These are phyloP conservation scores for Mesocentrotus franciscanus DNA, from an alignment of 53 echinoderm and acorn worm species.

Conservation along the genomic window DNA sequence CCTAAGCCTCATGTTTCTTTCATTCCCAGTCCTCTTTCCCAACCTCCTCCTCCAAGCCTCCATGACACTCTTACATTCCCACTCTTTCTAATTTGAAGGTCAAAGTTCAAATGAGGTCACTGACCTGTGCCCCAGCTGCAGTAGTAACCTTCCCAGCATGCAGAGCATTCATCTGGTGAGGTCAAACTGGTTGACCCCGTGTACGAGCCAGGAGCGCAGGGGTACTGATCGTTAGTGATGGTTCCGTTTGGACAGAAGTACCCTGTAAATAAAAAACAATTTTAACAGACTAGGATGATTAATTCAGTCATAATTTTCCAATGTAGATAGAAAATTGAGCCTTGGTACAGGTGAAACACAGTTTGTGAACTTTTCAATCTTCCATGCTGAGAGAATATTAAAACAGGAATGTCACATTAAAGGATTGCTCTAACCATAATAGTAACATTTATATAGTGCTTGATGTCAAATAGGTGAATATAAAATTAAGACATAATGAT, in stretches of 20 bases:
- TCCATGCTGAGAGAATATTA: too few species aligned
- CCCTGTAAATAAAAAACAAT: slow-evolving; percentile 64
- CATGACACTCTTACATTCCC: too few species aligned
- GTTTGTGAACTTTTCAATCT: too few species aligned
- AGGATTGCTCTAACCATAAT: too few species aligned
- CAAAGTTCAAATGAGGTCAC: slow-evolving; percentile 11
- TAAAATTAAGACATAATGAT: too few species aligned
- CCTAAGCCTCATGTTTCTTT: too few species aligned
- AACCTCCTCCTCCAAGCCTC: too few species aligned
- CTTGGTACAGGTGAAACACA: neutral
- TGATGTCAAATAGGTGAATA: too few species aligned
- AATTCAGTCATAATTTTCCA: neutral
- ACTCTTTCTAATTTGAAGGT: neutral
- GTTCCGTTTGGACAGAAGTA: slow-evolving; percentile 98
- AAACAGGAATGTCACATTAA: too few species aligned
- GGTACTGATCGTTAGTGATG: slow-evolving; percentile 93
- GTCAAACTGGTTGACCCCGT: slow-evolving; percentile 86
- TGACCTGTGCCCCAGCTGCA: slow-evolving; percentile 94
- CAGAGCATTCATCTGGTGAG: slow-evolving; percentile 85
- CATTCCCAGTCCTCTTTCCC: too few species aligned
- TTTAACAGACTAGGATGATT: neutral
- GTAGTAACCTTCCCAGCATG: slow-evolving; percentile 88
- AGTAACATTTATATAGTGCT: too few species aligned
- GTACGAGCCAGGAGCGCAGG: slow-evolving; percentile 90
- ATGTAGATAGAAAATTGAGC: neutral